Evolutionary conservation across 1,140 invertebrate species (phyloP), one percentile per base, ranked within the genome.

Genomic region (Philaenus spumarius): DNA sequence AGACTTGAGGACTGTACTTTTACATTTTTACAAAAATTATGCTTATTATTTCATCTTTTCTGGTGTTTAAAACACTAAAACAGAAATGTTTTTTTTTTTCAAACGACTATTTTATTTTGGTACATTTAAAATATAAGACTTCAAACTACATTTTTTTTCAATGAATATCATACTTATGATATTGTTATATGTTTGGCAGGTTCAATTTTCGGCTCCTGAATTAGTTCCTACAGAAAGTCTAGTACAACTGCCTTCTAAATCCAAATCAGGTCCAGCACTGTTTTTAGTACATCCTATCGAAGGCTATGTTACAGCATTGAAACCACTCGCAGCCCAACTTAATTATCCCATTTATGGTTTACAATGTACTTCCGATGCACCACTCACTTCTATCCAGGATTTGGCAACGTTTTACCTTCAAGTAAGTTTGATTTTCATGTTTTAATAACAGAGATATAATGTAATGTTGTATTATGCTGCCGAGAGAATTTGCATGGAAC

Each of bases 271-370:
- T 55, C 66, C 68, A 2, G 79, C 83, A 9, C 68, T 92, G 14
- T 92, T 92, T 68, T 77, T 92, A 47, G 76, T 95, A 26, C 92
- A 95, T 74, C 90, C 95, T 0, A 94, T 98, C 62, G 95, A 98
- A 78, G 96, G 96, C 62, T 82, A 86, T 56, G 82, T 87, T 1
- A 75, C 78, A 2, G 75, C 83, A 2, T 72, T 97, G 50, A 78
- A 81, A 66, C 72, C 73, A n/a, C 68, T 96, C 24, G 85, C 89
- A 1, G 73, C 74, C 17, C 76, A 83, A 64, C 71, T 97, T 37
- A 75, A 85, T 11, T 79, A 80, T 51, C 86, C 90, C 20, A 91
- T 93, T 26, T 95, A 86, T 75, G 95, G 94, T 40, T 74, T 98
- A 12, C 95, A 98, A 73, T 94, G 91, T 72, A 87, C 88, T 1